Evolutionary conservation across 2,113 vertebrate species (phyloP).

Genomic region (Podocnemis expansa): DNA sequence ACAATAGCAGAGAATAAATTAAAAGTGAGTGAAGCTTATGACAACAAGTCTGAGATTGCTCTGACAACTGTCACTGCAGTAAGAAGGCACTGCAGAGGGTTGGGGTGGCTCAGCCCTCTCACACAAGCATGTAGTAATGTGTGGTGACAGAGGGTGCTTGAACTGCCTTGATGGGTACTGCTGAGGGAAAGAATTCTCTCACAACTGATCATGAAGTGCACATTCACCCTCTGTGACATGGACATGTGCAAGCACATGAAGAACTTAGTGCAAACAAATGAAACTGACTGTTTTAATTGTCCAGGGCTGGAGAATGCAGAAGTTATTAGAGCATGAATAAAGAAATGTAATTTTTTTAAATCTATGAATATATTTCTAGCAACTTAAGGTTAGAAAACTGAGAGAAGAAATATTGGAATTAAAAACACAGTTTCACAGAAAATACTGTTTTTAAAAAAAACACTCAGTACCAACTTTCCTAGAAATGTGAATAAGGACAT

Average conservation of each 20-base stretch:
- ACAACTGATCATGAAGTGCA: neutral
- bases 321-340: neutral
- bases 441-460: neutral
- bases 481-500: neutral
- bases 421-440: neutral
- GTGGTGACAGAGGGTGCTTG: neutral
- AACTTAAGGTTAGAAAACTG: neutral
- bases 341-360: neutral
- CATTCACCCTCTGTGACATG: neutral
- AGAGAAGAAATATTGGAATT: neutral
- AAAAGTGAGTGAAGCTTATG: neutral
- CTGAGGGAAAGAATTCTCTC: neutral
- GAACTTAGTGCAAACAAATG: neutral
- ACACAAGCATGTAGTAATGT: neutral
- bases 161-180: neutral
- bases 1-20: neutral
- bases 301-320: neutral
- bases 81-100: neutral
- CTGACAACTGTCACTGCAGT: neutral
- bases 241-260: neutral
- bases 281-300: neutral
- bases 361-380: neutral
- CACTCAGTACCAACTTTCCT: neutral
- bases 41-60: neutral
- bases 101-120: neutral